Conservation (phyloP, 2,113 vertebrate genomes). For the Tragelaphus scriptus region DNA sequence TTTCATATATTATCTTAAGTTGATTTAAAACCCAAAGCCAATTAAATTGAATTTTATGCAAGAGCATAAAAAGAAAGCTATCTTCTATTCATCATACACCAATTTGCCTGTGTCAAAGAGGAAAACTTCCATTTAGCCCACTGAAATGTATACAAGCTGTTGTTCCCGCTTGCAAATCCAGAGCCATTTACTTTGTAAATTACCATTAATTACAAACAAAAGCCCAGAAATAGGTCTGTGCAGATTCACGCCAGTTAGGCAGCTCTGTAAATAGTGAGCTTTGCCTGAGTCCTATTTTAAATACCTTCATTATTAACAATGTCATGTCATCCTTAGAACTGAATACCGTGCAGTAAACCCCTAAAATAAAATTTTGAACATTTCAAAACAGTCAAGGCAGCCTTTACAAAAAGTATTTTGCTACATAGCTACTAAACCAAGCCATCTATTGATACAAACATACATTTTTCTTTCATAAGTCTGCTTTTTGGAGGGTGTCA, state of each 20-base stretch:
- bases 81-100: conserved; percentile 31
- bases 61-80: conserved; percentile 45
- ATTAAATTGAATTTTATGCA: conserved; percentile 64
- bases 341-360: conserved; percentile 36
- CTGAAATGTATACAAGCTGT: conserved; percentile 54
- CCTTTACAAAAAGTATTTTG: conserved; percentile 44
- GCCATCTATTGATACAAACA: conserved; percentile 15
- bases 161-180: conserved; percentile 57
- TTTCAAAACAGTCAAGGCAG: conserved; percentile 31
- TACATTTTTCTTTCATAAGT: conserved; percentile 26
- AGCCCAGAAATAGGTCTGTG: conserved; percentile 69
- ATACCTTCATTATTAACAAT: conserved; percentile 63
- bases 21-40: conserved; percentile 58
- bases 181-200: conserved; percentile 66
- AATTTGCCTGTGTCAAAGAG: conserved; percentile 55
- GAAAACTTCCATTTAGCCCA: conserved; percentile 60
- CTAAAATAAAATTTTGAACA: conserved; percentile 56
- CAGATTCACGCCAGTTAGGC: conserved; percentile 64
- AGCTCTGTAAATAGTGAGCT: conserved; percentile 66
- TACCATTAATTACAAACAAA: conserved; percentile 72
- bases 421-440: conserved; percentile 52
- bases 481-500: conserved; percentile 39
- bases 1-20: conserved; percentile 26
- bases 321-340: conserved; percentile 33
- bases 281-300: conserved; percentile 61